Percentiles rank a stretch among this genome's conserved stretches.
Evolutionary conservation across 2,888 invertebrate species (phyloP).

Genomic region (Siphonodentalium dalli): DNA sequence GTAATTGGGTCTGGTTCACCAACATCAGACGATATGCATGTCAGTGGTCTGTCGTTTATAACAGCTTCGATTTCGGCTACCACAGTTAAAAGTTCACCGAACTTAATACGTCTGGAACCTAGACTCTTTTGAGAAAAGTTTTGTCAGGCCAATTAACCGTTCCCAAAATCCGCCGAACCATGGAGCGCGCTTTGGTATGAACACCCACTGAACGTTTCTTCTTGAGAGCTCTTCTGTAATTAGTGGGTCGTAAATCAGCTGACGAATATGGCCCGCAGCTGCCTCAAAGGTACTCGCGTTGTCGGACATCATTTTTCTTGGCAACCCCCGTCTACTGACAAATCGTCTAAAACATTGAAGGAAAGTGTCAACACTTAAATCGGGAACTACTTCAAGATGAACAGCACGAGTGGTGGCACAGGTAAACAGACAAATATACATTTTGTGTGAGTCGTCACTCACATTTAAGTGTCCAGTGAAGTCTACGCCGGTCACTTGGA

Average conservation of each 20-base stretch:
- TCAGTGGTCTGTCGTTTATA: conserved; percentile 27
- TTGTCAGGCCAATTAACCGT: conserved; percentile 22
- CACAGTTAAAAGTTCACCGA: conserved; percentile 20
- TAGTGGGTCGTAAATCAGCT: not conserved
- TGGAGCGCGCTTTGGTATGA: conserved; percentile 26
- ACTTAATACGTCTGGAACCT: conserved; percentile 8
- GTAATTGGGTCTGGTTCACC: conserved; percentile 18
- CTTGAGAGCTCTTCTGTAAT: not conserved
- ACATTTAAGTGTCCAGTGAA: too few relatives aligned
- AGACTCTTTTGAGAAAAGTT: conserved; percentile 20
- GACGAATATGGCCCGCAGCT: conserved; percentile 1
- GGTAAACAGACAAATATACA: too few relatives aligned
- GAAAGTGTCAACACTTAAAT: conserved; percentile 7
- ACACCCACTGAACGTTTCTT: conserved; percentile 15
- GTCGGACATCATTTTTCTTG: conserved; percentile 14
- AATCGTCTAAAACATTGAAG: conserved; percentile 7
- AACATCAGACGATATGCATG: conserved; percentile 12
- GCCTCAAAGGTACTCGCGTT: conserved; percentile 17
- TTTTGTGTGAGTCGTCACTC: too few relatives aligned
- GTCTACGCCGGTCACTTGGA: too few relatives aligned
- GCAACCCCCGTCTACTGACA: not conserved
- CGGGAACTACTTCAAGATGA: conserved; percentile 10
- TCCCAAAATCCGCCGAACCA: conserved; percentile 34
- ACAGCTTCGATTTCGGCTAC: conserved; percentile 24
- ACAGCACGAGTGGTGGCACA: too few relatives aligned